Base-by-base conservation (phyloP, 2,113 vertebrate genomes). In the Microtus ochrogaster region DNA sequence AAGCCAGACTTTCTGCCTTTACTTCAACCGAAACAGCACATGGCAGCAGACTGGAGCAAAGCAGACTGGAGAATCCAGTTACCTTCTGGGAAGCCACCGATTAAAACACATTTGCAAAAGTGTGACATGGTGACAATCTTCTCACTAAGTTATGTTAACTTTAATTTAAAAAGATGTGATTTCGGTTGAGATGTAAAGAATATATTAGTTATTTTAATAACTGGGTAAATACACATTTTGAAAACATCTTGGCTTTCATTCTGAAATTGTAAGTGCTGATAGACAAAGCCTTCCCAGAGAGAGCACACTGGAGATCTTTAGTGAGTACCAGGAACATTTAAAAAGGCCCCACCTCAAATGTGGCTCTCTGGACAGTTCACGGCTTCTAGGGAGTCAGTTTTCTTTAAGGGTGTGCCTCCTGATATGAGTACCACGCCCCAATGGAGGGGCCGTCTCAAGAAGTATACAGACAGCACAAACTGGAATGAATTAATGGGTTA, bases 71-170 rank as follows among this genome's bases (percentile, higher is more conserved):
- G 78, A 88, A 66, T 84, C 41, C 52, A 90, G 58, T 66, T 92
- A 77, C 87, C 90, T 95, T 90, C 72, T 89, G 52, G n/a, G 44
- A 77, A 92, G 58, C 44, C 66, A 95, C 89, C 89, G 55, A 89
- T 61, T 92, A 90, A 97, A 95, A 92, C 65, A 93, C 49, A 76
- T 61, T 95, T 91, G 73, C 63, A 82, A 78, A 87, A 92, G 72
- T 66, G 47, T 52, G 81, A 89, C 76, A n/a, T 13, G 63, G 7
- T 68, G 36, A 70, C 81, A 68, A 33, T 55, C 49, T 96, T 96
- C 81, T 89, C 89, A 78, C 66, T 91, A 92, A 93, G 68, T 94
- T 41, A 65, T 41, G 21, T 52, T 92, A 88, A 55, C 81, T 76
- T 93, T 73, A 82, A 94, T 77, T 63, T 88, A 68, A 47, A 91